Percentiles rank a stretch among this genome's conserved stretches.
Conservation (phyloP, 2,113 vertebrate species). For the Oncorhynchus tshawytscha region DNA sequence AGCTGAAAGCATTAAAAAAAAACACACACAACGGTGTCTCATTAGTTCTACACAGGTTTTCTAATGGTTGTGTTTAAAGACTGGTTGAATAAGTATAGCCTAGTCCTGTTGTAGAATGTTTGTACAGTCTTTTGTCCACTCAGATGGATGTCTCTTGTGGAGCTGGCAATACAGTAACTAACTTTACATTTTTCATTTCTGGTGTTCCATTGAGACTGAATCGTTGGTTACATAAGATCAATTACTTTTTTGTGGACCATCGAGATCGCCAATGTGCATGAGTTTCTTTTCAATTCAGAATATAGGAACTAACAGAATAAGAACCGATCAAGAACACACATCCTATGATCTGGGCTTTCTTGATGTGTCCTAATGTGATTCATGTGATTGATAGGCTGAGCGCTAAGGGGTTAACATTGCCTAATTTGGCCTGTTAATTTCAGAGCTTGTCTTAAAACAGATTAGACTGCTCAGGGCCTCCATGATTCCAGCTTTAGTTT, state of each 20-base stretch:
- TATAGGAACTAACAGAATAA: background rate
- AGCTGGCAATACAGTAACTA: background rate
- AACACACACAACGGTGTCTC: background rate
- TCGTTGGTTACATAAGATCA: too few relatives aligned
- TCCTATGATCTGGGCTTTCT: background rate
- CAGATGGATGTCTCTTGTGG: background rate
- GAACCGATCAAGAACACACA: too few relatives aligned
- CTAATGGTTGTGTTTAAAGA: background rate
- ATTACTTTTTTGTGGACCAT: too few relatives aligned
- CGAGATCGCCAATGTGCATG: background rate
- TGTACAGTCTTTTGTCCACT: background rate
- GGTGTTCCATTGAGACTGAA: background rate
- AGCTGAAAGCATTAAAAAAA: background rate
- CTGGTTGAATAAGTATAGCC: background rate
- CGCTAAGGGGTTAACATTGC: conserved; percentile 38
- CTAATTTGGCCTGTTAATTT: conserved; percentile 14
- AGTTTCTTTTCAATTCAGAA: background rate
- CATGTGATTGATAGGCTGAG: conserved; percentile 34
- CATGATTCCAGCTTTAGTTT: conserved; percentile 20
- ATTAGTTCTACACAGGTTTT: background rate
- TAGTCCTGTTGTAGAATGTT: background rate
- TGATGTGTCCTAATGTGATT: conserved; percentile 31
- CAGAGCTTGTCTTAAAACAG: conserved; percentile 20
- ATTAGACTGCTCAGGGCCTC: conserved; percentile 26
- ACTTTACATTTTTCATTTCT: background rate